Base-by-base conservation (phyloP, 1,140 invertebrate species). In the Chymomyza costata region DNA sequence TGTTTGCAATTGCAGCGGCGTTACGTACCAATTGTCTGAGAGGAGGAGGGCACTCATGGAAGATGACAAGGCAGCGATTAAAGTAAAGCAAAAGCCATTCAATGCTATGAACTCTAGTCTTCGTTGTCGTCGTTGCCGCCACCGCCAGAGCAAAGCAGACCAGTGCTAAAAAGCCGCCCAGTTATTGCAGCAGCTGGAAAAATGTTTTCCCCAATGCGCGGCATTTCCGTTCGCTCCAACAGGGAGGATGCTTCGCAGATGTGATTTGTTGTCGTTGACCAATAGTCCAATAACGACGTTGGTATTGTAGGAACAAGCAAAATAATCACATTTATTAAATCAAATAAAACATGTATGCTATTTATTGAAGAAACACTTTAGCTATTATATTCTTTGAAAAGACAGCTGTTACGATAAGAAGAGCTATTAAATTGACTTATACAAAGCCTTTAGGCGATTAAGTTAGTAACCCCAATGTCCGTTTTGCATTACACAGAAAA, bases 61-160 rank as follows among this genome's bases (percentile, higher is more conserved):
- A 78, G 71, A 76, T 76, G 71, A 76, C 71, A 78, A 76, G 78
- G 73, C 71, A 71, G 48, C 73, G 71, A 76, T 76, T 80, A 76
- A 55, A 78, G 71, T 67, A 80, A 78, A 64, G 61, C 70, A 76
- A 61, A 76, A 67, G n/a, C 64, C 39, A 49, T 43, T 49, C 15
- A 28, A 28, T 18, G 13, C 30, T 51, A 67, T 74, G 70, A 74
- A 74, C 70, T 70, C 71, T 69, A 46, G 31, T 25, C 59, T 53
- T 16, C 28, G 45, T n/a, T 43, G 52, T 52, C 48, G n/a, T n/a
- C n/a, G n/a, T n/a, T 30, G 46, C 18, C 41, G 7, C 28, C n/a
- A n/a, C n/a, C n/a, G n/a, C n/a, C n/a, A n/a, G n/a, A n/a, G n/a
- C n/a, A n/a, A n/a, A n/a, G n/a, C n/a, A n/a, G n/a, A n/a, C n/a